Evolutionary conservation across 2,113 vertebrate species (phyloP).

Genomic region (Nycticebus coucang): DNA sequence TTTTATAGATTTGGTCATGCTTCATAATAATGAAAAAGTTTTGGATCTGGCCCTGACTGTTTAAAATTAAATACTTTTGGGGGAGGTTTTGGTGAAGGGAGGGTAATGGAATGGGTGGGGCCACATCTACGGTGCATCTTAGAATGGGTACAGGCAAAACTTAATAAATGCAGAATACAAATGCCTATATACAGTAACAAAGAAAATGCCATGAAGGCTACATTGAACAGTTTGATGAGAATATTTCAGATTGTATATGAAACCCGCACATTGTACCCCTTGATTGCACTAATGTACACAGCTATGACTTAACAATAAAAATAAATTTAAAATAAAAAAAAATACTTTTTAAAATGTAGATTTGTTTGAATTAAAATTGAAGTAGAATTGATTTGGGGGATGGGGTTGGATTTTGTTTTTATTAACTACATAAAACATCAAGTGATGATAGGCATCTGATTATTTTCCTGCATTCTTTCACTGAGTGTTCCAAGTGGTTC

Average conservation of each 20-base stretch:
- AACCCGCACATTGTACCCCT: too few species aligned
- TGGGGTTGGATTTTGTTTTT: constrained; percentile 17
- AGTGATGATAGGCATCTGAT: not conserved
- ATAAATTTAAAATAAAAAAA: constrained; percentile 62
- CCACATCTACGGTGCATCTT: too few species aligned
- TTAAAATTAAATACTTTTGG: constrained; percentile 55
- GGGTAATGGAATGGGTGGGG: too few species aligned
- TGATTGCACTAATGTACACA: too few species aligned
- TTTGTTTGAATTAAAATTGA: constrained; percentile 41
- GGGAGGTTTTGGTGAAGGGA: too few species aligned
- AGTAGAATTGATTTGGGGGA: not conserved
- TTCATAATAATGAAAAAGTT: not conserved
- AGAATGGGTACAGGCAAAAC: too few species aligned
- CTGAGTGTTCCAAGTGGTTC: constrained; percentile 8
- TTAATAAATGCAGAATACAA: too few species aligned
- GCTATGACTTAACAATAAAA: too few species aligned
- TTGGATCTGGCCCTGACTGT: not conserved
- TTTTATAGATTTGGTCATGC: not conserved
- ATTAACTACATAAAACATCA: constrained; percentile 21
- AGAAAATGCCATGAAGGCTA: too few species aligned
- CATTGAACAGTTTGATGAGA: too few species aligned
- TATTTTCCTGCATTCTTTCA: constrained; percentile 33
- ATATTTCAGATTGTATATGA: too few species aligned
- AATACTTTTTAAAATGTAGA: not conserved
- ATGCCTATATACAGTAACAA: too few species aligned